Base-by-base conservation (phyloP, 37 sponge, comb jelly and placozoan genomes). In the Spongilla lacustris region DNA sequence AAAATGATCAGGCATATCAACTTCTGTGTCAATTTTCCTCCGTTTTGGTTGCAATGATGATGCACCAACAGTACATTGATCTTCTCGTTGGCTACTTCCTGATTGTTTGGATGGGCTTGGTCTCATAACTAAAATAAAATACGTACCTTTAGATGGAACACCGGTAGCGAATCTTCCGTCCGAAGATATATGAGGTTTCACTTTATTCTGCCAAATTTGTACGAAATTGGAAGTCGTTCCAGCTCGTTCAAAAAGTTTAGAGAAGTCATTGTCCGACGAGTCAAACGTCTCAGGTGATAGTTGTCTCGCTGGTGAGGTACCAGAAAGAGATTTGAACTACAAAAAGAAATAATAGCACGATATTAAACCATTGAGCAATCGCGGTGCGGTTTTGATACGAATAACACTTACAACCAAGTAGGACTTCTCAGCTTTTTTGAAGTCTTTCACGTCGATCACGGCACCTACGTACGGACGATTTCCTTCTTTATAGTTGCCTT, bases 11-110 rank as follows among this genome's bases (percentile, higher is more conserved):
- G 58, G 58, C 58, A 58, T 58, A 58, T 58, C 58, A 58, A 58
- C 58, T 58, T 58, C 58, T 58, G 58, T 58, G 58, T 58, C 58
- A 58, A 58, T 58, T 58, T 58, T 58, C 58, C 58, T 58, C 58
- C 58, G 58, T 58, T 58, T 58, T 58, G 58, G 58, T 58, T 58
- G 58, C 58, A 58, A 58, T 58, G 58, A 58, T 58, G 58, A 58
- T 58, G 58, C 58, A 58, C 58, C 58, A 19, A 58, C 58, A 58
- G 58, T 58, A 58, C 58, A 58, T 58, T 58, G 58, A 58, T 58
- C 58, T 58, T 58, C 58, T 58, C 58, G 58, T 58, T 58, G 58
- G 58, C 58, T 58, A 58, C 58, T 58, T 58, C 58, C 58, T 58
- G 58, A 58, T 58, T 58, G 58, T 58, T 58, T 58, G 58, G 58